These are phyloP conservation scores for Papilio demoleus DNA, from an alignment of 2,888 invertebrate species.

Conservation along the genomic window DNA sequence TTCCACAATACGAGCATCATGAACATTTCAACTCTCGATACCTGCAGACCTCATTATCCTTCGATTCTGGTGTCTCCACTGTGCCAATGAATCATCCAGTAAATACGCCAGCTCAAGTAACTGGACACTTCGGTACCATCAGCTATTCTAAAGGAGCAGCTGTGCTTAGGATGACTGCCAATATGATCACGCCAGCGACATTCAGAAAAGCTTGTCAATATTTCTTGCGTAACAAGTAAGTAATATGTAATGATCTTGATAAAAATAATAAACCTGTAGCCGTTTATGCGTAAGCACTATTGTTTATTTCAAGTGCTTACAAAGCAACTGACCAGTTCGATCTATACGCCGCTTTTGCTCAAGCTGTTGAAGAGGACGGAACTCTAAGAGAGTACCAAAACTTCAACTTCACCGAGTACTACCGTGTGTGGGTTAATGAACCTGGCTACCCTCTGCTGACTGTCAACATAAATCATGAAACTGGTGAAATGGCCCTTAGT, in stretches of 20 bases:
- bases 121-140: conserved; percentile 86
- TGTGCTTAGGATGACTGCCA: conserved; percentile 70
- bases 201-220: conserved; percentile 61
- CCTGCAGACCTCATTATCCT: conserved; percentile 84
- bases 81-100: conserved; percentile 85
- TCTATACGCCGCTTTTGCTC: conserved; percentile 75
- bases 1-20: conserved; percentile 85
- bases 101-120: conserved; percentile 84
- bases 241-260: conserved; percentile 37
- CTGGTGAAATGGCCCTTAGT: conserved; percentile 59
- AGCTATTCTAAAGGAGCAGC: conserved; percentile 87
- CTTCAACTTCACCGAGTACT: conserved; percentile 76
- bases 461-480: conserved; percentile 71
- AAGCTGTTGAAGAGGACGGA: conserved; percentile 61
- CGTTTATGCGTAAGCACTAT: not conserved
- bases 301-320: conserved; percentile 61
- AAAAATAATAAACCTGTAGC: not conserved
- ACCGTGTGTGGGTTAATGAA: conserved; percentile 85
- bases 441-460: conserved; percentile 84
- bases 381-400: conserved; percentile 59
- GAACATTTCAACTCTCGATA: conserved; percentile 90
- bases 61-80: conserved; percentile 66
- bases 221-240: conserved; percentile 80
- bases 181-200: conserved; percentile 67
- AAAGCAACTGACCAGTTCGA: conserved; percentile 76